phyloP scores from a whole-genome alignment of 2,888 invertebrate genomes.

The Carpatolechia fugitivella region DNA sequence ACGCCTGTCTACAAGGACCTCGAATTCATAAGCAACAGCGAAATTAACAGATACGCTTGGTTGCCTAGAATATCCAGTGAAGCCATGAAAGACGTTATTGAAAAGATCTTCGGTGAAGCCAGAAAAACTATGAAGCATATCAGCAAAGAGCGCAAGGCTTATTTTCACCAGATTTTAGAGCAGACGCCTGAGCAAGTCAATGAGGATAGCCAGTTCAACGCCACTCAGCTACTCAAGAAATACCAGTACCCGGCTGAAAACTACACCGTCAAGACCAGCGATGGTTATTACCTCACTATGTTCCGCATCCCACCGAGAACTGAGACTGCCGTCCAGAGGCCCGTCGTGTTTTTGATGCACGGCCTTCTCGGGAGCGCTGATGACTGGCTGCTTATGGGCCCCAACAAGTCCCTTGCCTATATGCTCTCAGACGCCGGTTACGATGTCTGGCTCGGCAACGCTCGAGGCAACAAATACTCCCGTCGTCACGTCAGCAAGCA shows the following conservation, averaged over 20 bases:
- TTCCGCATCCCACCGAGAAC: conserved; percentile 61
- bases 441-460: conserved; percentile 72
- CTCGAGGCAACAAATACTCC: conserved; percentile 65
- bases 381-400: conserved; percentile 84
- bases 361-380: conserved; percentile 84
- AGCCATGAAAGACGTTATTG: conserved; percentile 45
- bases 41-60: too few species aligned
- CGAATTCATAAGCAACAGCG: too few species aligned
- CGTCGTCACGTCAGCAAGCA: conserved; percentile 57
- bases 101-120: conserved; percentile 54
- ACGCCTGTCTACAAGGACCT: conserved; percentile 21
- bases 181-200: conserved; percentile 33
- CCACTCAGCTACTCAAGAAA: conserved; percentile 55
- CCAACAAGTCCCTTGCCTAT: conserved; percentile 70
- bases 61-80: too few species aligned
- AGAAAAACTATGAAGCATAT: conserved; percentile 51
- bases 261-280: conserved; percentile 59
- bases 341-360: conserved; percentile 79
- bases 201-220: conserved; percentile 44
- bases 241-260: conserved; percentile 58
- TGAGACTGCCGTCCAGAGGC: conserved; percentile 37
- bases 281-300: conserved; percentile 65
- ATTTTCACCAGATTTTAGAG: conserved; percentile 45
- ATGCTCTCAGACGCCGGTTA: conserved; percentile 59
- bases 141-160: conserved; percentile 45